Evolutionary conservation across 2,113 vertebrate genomes (phyloP).

Genomic region (Otus sunia): DNA sequence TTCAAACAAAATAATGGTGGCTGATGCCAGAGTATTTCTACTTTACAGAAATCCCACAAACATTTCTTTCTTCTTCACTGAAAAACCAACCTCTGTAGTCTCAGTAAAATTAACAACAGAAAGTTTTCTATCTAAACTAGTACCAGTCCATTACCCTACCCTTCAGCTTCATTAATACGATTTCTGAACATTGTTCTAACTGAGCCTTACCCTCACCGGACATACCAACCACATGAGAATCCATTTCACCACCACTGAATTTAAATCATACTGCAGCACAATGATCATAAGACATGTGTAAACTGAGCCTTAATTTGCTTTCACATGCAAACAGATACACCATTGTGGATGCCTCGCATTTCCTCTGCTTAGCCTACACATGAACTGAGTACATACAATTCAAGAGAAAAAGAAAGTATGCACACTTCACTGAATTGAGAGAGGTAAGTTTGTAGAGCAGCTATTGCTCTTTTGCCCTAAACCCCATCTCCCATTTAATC

Average conservation of each 20-base stretch:
- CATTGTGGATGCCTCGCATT: neutral
- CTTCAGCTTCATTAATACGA: neutral
- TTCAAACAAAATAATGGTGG: neutral
- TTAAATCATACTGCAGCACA: neutral
- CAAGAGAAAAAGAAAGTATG: neutral
- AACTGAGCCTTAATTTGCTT: neutral
- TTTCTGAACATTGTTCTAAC: neutral
- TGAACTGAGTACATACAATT: neutral
- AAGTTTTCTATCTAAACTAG: neutral
- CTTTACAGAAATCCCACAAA: neutral
- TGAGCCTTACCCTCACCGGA: neutral
- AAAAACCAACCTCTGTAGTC: neutral
- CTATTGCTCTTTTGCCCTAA: neutral
- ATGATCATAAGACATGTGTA: rapidly evolving
- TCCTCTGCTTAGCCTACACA: neutral
- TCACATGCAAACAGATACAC: neutral
- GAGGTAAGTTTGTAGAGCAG: neutral
- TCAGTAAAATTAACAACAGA: neutral
- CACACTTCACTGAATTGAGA: neutral
- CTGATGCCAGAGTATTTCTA: neutral
- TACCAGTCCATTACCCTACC: neutral
- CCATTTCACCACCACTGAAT: neutral
- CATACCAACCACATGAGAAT: neutral
- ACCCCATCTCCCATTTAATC: neutral
- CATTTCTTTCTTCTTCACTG: neutral